Base-by-base conservation (phyloP, 2,797 vertebrate genomes). In the Neosilurus mollespiculum region DNA sequence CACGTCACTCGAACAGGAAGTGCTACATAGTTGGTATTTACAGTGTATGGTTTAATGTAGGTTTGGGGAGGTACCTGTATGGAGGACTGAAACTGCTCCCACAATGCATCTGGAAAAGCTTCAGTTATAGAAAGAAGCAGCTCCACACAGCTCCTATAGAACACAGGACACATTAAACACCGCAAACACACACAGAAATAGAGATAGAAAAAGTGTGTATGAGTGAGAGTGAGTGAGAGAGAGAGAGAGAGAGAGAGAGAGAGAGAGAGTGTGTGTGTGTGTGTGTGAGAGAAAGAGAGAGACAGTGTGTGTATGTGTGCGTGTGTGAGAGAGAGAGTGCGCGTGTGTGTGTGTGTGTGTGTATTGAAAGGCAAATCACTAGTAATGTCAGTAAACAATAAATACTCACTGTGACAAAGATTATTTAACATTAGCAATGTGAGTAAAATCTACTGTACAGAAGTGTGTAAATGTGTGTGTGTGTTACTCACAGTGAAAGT, bases 141-240 rank as follows among this genome's bases (percentile, higher is more conserved):
- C 92, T 99, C 97, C 91, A 96, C 94, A 94, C 97, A 98, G 91
- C 96, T 98, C 95, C 97, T 99, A 91, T 84, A 84, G 72, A 5
- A 77, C 22, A 1, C 20, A 49, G 11, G 1, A 1, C 8, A 73
- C 51, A 56, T 73, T 56, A 73, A 18, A 49, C 11, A 51, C 20
- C 49, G 16, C 14, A n/a, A 18, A 37, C 20, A 24, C 65, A 66
- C 54, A 78, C 43, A 43, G 30, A 73, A 15, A 30, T 4, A 56
- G 14, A 9, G 22, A 72, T 4, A 53, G 11, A 2, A 24, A 6
- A 14, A 51, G 20, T 22, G 22, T 51, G 15, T 26, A 18, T 64
- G 26, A 16, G 30, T 14, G 5, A 3, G 4, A 11, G 51, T 12
- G 51, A 1, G 51, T 2, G 51, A 12, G 12, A 9, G 12, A 24